A percentile compares a stretch with the other conserved stretches of the same genome.
Conservation (phyloP, 2,113 vertebrate species). For the Phrynosoma blainvillii region DNA sequence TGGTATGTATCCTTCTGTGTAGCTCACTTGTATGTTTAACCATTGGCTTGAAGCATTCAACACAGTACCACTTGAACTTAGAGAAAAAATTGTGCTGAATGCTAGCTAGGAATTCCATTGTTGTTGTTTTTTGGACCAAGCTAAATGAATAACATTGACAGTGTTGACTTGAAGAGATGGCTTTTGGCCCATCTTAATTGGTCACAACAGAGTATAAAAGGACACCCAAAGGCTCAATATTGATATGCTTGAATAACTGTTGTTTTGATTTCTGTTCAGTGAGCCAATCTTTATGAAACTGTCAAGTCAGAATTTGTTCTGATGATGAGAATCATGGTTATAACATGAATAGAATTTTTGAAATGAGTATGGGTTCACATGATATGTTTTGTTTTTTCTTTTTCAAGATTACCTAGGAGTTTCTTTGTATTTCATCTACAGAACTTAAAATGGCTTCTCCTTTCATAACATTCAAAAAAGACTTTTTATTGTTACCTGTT, state of each 20-base stretch:
- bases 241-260: neutral
- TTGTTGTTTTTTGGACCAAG: neutral
- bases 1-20: neutral
- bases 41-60: neutral
- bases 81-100: neutral
- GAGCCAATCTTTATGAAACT: neutral
- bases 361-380: neutral
- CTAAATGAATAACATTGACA: neutral
- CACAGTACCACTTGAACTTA: neutral
- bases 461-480: neutral
- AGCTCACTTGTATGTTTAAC: conserved; percentile 12
- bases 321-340: neutral
- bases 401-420: neutral
- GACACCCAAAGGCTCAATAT: neutral
- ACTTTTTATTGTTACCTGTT: neutral
- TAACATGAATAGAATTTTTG: neutral
- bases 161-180: neutral
- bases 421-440: neutral
- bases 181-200: neutral
- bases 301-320: neutral
- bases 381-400: rapidly evolving
- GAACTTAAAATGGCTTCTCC: neutral
- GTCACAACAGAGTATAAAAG: neutral
- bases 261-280: neutral
- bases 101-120: neutral